Evolutionary conservation across 2,888 invertebrate genomes (phyloP).

Genomic region (Matsumyia berberina): DNA sequence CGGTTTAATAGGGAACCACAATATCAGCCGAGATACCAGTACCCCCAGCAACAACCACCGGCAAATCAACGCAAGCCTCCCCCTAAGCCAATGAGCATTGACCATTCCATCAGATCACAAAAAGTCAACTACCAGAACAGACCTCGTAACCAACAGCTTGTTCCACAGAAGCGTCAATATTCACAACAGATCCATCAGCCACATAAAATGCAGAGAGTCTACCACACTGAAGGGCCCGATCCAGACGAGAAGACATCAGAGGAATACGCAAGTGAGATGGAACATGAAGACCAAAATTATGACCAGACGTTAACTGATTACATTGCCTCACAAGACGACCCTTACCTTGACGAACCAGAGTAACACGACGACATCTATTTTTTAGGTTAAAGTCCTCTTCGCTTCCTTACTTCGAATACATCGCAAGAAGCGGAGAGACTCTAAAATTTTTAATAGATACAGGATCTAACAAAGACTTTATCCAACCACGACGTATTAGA

Average conservation of each 20-base stretch:
- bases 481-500: background rate
- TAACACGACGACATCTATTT: background rate
- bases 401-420: too few species aligned
- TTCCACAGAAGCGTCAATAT: conserved; percentile 12
- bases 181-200: too few species aligned
- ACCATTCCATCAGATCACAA: too few species aligned
- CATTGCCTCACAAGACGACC: conserved; percentile 14
- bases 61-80: background rate
- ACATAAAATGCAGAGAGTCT: too few species aligned
- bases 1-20: background rate
- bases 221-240: too few species aligned
- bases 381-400: too few species aligned
- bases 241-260: conserved; percentile 6
- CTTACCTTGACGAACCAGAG: background rate
- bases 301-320: conserved; percentile 10
- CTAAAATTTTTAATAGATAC: background rate
- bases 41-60: background rate
- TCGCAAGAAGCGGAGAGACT: background rate
- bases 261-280: conserved; percentile 5
- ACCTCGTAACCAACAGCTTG: background rate
- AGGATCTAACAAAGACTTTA: background rate
- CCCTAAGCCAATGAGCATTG: background rate
- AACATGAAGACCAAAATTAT: conserved; percentile 17
- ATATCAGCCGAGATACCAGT: too few species aligned
- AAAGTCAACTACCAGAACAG: too few species aligned